Percentiles rank a stretch among this genome's conserved stretches.
Evolutionary conservation across 2,113 vertebrate species (phyloP).

Genomic region (Chloropsis cyanopogon): DNA sequence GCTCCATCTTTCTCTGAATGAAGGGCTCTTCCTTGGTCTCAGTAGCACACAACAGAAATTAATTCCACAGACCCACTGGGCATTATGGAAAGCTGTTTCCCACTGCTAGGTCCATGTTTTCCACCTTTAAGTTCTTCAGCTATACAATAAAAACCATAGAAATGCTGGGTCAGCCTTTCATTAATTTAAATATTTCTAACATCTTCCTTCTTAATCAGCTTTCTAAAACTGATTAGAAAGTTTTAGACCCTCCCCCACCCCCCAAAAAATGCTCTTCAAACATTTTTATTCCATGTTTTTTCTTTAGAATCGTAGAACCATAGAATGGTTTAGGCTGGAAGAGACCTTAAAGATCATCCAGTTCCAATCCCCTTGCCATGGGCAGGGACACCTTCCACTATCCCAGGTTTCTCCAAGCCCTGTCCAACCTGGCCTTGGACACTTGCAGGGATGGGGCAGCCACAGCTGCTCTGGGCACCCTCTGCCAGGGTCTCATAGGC

Average conservation of each 20-base stretch:
- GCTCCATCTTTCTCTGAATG: background rate
- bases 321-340: background rate
- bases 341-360: background rate
- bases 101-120: background rate
- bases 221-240: background rate
- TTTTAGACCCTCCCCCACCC: rapidly evolving
- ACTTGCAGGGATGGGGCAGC: background rate
- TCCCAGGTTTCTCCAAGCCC: background rate
- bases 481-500: background rate
- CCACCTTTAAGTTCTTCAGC: background rate
- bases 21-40: background rate
- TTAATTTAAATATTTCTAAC: background rate
- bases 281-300: background rate
- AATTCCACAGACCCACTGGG: background rate
- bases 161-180: background rate
- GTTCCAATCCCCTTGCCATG: rapidly evolving
- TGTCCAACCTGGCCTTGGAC: background rate
- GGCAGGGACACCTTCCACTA: background rate
- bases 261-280: background rate
- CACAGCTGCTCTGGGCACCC: background rate
- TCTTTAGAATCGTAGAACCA: background rate
- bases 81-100: background rate
- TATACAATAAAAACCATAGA: background rate
- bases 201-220: background rate
- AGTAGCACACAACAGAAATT: background rate